Conservation (phyloP, 2,888 invertebrate species). For the Rotaria sp. region DNA sequence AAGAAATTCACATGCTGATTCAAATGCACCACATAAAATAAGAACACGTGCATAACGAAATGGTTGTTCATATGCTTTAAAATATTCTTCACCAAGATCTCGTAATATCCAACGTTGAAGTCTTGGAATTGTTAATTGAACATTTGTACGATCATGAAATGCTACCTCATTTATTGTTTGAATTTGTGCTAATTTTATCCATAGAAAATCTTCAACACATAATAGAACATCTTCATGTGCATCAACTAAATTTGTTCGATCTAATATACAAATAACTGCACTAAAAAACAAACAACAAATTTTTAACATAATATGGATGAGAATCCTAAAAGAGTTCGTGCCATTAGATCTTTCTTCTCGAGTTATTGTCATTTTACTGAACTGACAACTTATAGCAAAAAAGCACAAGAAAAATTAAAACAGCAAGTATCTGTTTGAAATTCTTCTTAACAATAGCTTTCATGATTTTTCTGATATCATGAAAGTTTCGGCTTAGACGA, state of each 20-base stretch:
- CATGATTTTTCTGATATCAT: too few species aligned
- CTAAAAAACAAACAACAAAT: background rate
- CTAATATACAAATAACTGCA: constrained; percentile 11
- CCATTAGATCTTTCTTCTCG: too few species aligned
- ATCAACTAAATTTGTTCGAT: constrained; percentile 22
- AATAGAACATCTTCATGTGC: constrained; percentile 27
- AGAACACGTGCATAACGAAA: constrained; percentile 20
- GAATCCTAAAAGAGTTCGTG: too few species aligned
- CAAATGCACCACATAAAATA: constrained; percentile 21
- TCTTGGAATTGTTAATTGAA: constrained; percentile 19
- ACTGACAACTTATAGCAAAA: too few species aligned
- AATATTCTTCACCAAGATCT: constrained; percentile 29
- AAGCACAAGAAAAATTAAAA: too few species aligned
- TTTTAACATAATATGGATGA: too few species aligned
- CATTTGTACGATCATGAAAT: constrained; percentile 19
- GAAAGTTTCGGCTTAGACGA: too few species aligned
- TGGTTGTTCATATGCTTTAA: constrained; percentile 25
- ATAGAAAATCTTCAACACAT: constrained; percentile 28
- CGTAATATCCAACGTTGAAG: constrained; percentile 28
- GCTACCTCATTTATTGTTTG: background rate
- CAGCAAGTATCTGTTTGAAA: too few species aligned
- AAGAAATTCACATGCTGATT: constrained; percentile 9
- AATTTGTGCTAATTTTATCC: constrained; percentile 28
- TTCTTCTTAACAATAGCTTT: too few species aligned
- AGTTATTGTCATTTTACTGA: too few species aligned